Percentiles rank a stretch among this genome's conserved stretches.
These are phyloP conservation scores for Malurus alboscapulatus DNA, from an alignment of 2,113 vertebrate species.

Conservation along the genomic window DNA sequence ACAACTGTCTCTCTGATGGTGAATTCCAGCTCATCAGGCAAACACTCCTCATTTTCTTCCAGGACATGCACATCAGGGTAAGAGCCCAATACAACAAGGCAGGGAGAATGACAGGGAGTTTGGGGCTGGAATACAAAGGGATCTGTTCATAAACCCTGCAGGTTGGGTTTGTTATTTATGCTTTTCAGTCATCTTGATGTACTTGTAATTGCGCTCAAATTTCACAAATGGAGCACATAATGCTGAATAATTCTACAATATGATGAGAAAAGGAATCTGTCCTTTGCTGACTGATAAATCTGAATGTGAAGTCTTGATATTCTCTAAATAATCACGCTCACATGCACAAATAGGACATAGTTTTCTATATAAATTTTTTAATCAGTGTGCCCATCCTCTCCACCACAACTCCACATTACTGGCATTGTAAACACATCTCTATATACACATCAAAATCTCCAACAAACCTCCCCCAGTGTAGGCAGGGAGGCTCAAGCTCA, in stretches of 20 bases:
- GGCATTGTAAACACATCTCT: not conserved
- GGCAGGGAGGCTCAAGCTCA: not conserved
- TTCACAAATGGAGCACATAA: not conserved
- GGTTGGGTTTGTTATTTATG: not conserved
- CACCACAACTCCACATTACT: not conserved
- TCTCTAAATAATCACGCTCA: not conserved
- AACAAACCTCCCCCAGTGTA: not conserved
- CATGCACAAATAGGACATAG: not conserved
- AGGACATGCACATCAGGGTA: conserved; percentile 98
- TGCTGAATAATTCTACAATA: not conserved
- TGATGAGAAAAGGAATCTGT: not conserved
- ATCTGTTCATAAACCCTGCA: not conserved
- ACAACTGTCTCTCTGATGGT: conserved; percentile 78
- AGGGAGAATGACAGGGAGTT: not conserved
- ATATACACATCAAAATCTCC: not conserved
- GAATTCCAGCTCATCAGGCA: conserved; percentile 97
- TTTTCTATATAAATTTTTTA: not conserved
- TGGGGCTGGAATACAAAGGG: not conserved
- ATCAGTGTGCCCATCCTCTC: not conserved
- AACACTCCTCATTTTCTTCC: conserved; percentile 94
- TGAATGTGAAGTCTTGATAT: not conserved
- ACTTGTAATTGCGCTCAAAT: not conserved
- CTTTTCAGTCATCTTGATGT: not conserved
- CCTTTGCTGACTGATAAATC: not conserved
- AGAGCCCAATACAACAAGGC: conserved; percentile 25